These are phyloP conservation scores for Erethizon dorsatum DNA, from an alignment of 2,797 vertebrate species.

Conservation along the genomic window DNA sequence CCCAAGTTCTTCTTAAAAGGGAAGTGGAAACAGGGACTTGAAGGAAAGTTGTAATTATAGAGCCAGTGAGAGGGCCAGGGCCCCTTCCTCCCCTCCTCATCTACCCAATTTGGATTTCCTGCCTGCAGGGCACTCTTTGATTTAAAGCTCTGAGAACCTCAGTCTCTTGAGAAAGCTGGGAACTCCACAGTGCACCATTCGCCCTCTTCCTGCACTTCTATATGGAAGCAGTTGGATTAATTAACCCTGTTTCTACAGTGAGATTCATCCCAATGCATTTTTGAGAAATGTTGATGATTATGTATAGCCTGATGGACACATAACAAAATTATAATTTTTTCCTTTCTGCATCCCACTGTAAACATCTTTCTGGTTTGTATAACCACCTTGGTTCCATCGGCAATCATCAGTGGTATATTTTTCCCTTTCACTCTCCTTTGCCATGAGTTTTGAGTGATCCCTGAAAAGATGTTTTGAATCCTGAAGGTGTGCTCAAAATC, in stretches of 20 bases:
- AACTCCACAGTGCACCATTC: slow-evolving; percentile 41
- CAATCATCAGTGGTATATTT: neutral
- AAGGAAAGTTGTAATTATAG: slow-evolving; percentile 55
- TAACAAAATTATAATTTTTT: slow-evolving; percentile 57
- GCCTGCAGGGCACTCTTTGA: slow-evolving; percentile 45
- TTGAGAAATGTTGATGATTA: slow-evolving; percentile 12
- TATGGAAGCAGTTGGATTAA: slow-evolving; percentile 36
- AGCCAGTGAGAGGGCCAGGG: neutral
- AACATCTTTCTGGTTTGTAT: neutral
- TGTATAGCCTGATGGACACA: slow-evolving; percentile 41
- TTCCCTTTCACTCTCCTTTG: slow-evolving; percentile 56
- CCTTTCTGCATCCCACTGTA: slow-evolving; percentile 36
- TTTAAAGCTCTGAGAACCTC: slow-evolving; percentile 63
- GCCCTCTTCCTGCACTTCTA: slow-evolving; percentile 42
- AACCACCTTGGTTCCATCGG: slow-evolving; percentile 17
- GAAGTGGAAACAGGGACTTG: slow-evolving; percentile 61
- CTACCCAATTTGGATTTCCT: slow-evolving; percentile 66
- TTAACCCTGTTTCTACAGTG: slow-evolving; percentile 60
- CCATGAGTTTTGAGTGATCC: slow-evolving; percentile 53
- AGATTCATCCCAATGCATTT: neutral
- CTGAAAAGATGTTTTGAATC: slow-evolving; percentile 20
- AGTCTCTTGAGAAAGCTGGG: neutral
- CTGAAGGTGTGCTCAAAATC: neutral
- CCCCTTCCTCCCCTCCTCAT: neutral
- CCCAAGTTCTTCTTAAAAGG: slow-evolving; percentile 67